Evolutionary conservation across 2,113 vertebrate genomes (phyloP).

Genomic region (Eubucco bourcierii): DNA sequence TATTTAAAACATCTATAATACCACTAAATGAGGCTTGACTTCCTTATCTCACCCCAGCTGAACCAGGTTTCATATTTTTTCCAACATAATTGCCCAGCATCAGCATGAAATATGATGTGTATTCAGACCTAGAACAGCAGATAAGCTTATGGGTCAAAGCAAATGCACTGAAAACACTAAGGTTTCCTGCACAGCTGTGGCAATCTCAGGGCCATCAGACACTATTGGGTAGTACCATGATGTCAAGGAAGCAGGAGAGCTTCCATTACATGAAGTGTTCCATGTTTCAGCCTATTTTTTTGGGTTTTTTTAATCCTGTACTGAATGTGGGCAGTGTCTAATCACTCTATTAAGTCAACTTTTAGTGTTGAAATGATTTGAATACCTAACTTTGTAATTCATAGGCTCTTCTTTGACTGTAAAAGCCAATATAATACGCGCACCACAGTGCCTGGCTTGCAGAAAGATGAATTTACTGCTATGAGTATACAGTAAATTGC

Average conservation of each 20-base stretch:
- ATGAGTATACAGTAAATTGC: neutral
- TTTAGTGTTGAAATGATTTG: neutral
- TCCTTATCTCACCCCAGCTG: neutral
- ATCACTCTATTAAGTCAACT: neutral
- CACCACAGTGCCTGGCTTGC: neutral
- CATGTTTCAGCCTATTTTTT: neutral
- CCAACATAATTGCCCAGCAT: neutral
- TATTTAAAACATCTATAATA: neutral
- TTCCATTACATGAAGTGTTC: neutral
- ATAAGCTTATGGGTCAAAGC: neutral
- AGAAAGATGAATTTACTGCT: neutral
- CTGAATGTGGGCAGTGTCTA: neutral
- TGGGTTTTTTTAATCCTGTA: fast-evolving
- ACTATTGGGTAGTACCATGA: neutral
- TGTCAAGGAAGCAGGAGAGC: neutral
- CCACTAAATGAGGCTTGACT: neutral
- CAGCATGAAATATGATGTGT: neutral
- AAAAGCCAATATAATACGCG: neutral
- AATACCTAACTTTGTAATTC: neutral
- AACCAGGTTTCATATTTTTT: neutral
- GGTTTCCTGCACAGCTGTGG: neutral
- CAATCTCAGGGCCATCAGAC: neutral
- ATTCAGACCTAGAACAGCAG: neutral
- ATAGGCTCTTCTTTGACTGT: neutral
- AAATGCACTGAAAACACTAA: neutral